Conservation (phyloP, 2,797 vertebrate genomes). For the Micropoecilia bifurca region DNA sequence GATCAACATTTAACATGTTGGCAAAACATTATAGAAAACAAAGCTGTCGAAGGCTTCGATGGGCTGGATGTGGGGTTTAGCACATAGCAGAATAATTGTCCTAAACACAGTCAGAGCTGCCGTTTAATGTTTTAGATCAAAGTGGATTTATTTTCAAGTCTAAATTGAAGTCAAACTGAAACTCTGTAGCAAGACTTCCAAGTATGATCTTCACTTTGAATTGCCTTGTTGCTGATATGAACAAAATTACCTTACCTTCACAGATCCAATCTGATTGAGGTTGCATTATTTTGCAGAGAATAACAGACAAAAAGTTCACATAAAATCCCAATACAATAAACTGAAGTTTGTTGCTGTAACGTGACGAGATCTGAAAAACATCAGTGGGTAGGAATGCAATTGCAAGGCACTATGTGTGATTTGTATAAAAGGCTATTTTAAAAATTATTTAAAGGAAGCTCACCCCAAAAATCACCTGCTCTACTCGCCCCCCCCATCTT, state of each 20-base stretch:
- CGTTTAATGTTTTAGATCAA: not conserved
- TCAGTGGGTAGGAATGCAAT: not conserved
- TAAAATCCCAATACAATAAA: not conserved
- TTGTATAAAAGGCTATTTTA: slow-evolving; percentile 39
- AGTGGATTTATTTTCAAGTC: not conserved
- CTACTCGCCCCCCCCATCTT: slow-evolving; percentile 3
- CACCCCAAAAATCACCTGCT: slow-evolving; percentile 48
- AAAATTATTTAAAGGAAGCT: slow-evolving; percentile 21
- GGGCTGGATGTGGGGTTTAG: not conserved
- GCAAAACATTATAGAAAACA: no score
- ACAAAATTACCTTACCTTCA: no score
- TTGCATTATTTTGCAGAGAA: no score
- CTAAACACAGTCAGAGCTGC: not conserved
- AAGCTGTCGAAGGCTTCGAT: no score
- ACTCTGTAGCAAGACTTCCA: not conserved
- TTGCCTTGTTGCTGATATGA: no score
- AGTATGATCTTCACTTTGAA: no score
- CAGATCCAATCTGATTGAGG: no score
- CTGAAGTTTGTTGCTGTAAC: not conserved
- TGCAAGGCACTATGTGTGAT: slow-evolving; percentile 5
- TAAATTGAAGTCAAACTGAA: not conserved
- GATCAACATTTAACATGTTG: no score
- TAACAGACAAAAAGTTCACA: not conserved
- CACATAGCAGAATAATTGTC: not conserved
- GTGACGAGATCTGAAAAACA: not conserved